These are phyloP conservation scores for Lamproptera curius DNA, from an alignment of 2,888 invertebrate genomes.

Conservation along the genomic window DNA sequence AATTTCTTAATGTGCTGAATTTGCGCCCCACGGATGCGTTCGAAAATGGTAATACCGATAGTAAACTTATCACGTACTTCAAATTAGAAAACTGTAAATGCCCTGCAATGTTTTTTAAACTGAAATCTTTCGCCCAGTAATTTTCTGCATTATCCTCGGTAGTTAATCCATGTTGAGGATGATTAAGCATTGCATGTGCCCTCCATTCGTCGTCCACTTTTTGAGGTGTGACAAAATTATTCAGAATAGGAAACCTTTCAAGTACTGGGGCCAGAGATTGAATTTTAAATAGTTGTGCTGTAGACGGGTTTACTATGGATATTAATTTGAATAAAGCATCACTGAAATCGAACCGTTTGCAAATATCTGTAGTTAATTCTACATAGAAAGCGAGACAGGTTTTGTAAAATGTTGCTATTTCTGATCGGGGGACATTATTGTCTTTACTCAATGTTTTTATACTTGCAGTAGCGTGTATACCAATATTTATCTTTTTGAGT, in stretches of 20 bases:
- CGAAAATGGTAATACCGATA: background rate
- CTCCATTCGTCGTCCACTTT: constrained; percentile 4
- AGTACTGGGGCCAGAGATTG: background rate
- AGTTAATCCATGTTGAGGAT: background rate
- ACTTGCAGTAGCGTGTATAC: background rate
- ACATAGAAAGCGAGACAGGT: background rate
- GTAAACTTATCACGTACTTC: constrained; percentile 2
- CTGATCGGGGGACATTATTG: background rate
- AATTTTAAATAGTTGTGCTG: background rate
- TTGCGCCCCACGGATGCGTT: background rate
- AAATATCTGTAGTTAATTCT: background rate
- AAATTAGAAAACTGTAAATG: constrained; percentile 2
- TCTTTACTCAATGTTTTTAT: background rate
- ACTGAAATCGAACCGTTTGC: background rate
- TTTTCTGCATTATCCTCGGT: constrained; percentile 1
- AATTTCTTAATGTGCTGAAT: background rate
- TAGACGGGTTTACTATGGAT: background rate
- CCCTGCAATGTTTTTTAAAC: constrained; percentile 1
- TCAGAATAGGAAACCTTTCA: constrained; percentile 1
- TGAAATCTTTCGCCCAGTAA: constrained; percentile 2
- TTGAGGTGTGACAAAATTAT: constrained; percentile 2
- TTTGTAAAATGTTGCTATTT: background rate
- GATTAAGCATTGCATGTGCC: constrained; percentile 1
- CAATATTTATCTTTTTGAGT: background rate
- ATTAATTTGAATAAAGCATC: background rate